Evolutionary conservation across 2,888 invertebrate genomes (phyloP).

Genomic region (Ochropacha duplaris): DNA sequence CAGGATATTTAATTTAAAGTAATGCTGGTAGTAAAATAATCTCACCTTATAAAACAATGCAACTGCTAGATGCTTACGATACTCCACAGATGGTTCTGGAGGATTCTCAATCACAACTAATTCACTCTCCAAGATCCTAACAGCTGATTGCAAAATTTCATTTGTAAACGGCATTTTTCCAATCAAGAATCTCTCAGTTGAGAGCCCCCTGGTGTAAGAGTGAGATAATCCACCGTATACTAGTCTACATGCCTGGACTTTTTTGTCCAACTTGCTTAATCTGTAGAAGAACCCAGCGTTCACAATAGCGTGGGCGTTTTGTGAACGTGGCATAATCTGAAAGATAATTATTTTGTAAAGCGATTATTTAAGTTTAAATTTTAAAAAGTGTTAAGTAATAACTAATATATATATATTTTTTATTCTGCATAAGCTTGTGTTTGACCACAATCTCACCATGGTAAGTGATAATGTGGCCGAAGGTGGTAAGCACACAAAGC

Average conservation of each 20-base stretch:
- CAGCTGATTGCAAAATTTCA: constrained; percentile 59
- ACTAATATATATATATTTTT: too few species aligned
- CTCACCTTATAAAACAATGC: constrained; percentile 74
- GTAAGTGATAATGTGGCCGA: too few species aligned
- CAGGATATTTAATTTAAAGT: too few species aligned
- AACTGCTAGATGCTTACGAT: constrained; percentile 82
- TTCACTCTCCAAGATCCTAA: constrained; percentile 44
- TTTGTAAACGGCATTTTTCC: constrained; percentile 63
- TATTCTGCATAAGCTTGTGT: too few species aligned
- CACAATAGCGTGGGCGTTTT: constrained; percentile 89
- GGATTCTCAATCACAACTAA: constrained; percentile 50
- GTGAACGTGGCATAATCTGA: constrained; percentile 88
- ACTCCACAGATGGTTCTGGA: constrained; percentile 81
- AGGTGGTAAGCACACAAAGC: too few species aligned
- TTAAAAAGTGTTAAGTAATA: too few species aligned
- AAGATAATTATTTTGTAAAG: too few species aligned
- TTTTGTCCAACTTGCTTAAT: constrained; percentile 26
- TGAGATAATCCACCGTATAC: constrained; percentile 80
- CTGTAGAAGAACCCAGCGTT: constrained; percentile 87
- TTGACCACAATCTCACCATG: too few species aligned
- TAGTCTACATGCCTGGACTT: constrained; percentile 67
- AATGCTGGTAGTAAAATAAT: too few species aligned
- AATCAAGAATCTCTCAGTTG: constrained; percentile 69
- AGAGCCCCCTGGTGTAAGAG: constrained; percentile 58
- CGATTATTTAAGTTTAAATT: too few species aligned